Percentiles rank a stretch among this genome's conserved stretches.
Conservation (phyloP, 2,113 vertebrate species). For the Seriola aureovittata region DNA sequence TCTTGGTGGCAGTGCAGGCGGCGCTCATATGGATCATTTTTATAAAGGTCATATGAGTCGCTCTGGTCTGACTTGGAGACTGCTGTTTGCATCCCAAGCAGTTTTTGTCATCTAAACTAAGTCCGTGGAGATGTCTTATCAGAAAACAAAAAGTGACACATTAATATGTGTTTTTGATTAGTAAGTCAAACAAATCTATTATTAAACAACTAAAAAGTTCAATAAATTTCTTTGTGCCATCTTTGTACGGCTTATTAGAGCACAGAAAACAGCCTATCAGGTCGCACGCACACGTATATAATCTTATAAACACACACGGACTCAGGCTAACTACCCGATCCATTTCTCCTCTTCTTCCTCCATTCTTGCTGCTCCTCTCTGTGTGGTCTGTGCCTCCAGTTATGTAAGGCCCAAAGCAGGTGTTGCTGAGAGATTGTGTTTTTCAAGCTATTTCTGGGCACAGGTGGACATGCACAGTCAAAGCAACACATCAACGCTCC, state of each 20-base stretch:
- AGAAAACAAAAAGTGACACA: too few relatives aligned
- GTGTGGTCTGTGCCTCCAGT: slow-evolving; percentile 34
- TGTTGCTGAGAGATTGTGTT: slow-evolving; percentile 63
- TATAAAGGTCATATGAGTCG: not conserved
- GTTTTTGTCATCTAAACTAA: not conserved
- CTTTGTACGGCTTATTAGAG: not conserved
- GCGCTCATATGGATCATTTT: not conserved
- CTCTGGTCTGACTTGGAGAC: not conserved
- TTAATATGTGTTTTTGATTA: too few relatives aligned
- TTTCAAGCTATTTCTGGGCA: slow-evolving; percentile 68
- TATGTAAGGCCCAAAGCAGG: slow-evolving; percentile 63
- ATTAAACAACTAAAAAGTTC: not conserved
- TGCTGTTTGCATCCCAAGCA: not conserved
- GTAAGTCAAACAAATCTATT: too few relatives aligned
- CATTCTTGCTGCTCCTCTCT: not conserved
- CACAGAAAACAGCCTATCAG: not conserved
- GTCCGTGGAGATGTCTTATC: too few relatives aligned
- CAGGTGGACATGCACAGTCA: slow-evolving; percentile 67
- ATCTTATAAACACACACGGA: not conserved
- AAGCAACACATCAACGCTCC: slow-evolving; percentile 55
- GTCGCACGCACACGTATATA: not conserved
- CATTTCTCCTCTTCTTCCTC: slow-evolving; percentile 19
- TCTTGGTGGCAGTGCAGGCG: not conserved
- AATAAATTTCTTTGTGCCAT: not conserved
- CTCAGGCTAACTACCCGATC: slow-evolving; percentile 9